These are phyloP conservation scores for Sebastes cheni DNA, from an alignment of 2,797 vertebrate species.

Conservation along the genomic window DNA sequence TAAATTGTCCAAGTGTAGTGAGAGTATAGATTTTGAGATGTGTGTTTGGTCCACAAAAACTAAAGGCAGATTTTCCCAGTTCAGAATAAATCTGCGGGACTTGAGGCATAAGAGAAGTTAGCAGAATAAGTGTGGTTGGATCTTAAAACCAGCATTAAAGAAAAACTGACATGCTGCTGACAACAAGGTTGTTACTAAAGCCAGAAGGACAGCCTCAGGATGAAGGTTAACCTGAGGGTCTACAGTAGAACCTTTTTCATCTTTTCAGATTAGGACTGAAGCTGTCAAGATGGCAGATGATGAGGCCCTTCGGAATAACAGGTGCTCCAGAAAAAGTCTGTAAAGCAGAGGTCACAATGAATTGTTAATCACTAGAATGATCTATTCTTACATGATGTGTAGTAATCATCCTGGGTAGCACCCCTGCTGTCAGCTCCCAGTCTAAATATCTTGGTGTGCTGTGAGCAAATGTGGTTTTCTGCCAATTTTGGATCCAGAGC, in stretches of 20 bases:
- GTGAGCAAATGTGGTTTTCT: neutral
- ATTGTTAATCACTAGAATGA: constrained; percentile 22
- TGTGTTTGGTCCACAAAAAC: no score
- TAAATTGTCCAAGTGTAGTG: no score
- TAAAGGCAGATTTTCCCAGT: no score
- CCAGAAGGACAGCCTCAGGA: neutral
- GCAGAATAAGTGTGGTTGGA: neutral
- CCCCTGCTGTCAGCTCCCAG: neutral
- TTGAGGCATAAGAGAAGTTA: no score
- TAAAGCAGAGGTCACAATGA: constrained; percentile 22
- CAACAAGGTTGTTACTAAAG: neutral
- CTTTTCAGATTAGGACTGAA: constrained; percentile 31
- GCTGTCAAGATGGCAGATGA: constrained; percentile 37
- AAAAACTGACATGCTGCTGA: constrained; percentile 10
- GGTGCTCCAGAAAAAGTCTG: neutral
- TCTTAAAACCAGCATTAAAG: constrained; percentile 21
- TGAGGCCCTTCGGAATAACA: constrained; percentile 27
- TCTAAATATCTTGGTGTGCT: neutral
- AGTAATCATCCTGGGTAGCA: constrained; percentile 19
- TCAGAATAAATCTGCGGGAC: no score
- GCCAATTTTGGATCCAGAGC: neutral
- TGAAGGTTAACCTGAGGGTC: constrained; percentile 24
- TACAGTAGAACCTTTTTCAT: constrained; percentile 20
- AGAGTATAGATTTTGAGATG: no score
- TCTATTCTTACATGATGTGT: neutral